Base-by-base conservation (phyloP, 2,113 vertebrate genomes). In the Corvus cornix region DNA sequence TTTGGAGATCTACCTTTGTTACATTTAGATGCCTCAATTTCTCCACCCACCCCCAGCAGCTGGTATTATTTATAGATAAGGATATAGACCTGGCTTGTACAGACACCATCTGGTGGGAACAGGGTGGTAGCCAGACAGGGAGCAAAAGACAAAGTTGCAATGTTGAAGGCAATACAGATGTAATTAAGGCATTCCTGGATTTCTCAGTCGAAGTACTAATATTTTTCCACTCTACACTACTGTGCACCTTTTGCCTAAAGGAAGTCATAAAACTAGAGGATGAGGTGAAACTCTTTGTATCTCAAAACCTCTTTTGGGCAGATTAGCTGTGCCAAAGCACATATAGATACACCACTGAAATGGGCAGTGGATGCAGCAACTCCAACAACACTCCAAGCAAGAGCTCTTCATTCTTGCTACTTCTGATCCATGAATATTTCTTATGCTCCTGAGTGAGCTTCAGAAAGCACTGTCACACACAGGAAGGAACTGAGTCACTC, bases 351-450 rank as follows among this genome's bases (percentile, higher is more conserved):
- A 60, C 13, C 20, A 23, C 27, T 74, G 84, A 44, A 77, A 84
- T 1, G 74, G 60, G 44, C 68, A 89, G 53, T 7, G 35, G 78
- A 22, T 78, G 37, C 73, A 81, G 52, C 60, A 62, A 13, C 46
- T 91, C 73, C 60, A 77, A 5, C 28, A 60, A 16, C 5, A 6
- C 48, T 41, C 6, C 43, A 52, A 27, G 55, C 17, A 30, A 31
- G 39, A 75, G 37, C 24, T 56, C 41, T 53, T 89, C 0, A 0
- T 69, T 69, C 77, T 51, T 4, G 1, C 26, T 49, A 0, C 69
- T 80, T 70, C 77, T 41, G 33, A 53, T 37, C 48, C 2, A 0
- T 35, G 33, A 55, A 7, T 43, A 53, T 68, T 87, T 64, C 80
- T 64, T 27, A 21, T 7, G 33, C 22, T 84, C 37, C 66, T 39